Base-by-base conservation (phyloP, 2,113 vertebrate genomes). In the Gymnogyps californianus region DNA sequence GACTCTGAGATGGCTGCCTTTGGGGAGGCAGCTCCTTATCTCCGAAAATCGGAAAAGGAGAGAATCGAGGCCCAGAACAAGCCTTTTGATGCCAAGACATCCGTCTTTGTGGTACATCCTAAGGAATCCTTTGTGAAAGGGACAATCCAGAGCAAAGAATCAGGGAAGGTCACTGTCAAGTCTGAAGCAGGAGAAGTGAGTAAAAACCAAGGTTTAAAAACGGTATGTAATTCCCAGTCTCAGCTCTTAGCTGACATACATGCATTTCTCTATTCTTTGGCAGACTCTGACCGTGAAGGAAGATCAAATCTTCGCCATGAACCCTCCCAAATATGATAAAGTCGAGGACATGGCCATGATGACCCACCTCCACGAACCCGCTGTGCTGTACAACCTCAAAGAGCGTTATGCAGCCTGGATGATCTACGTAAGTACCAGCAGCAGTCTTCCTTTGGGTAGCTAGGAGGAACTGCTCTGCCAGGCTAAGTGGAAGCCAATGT, bases 61-160 rank as follows among this genome's bases (percentile, higher is more conserved):
- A 95, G 98, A 8, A 98, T 98, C 0, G 98, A 97, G 40, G 98
- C 97, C 8, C 98, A 98, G 74, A 98, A 98, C 57, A 98, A 94
- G 67, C 99, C 99, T 10, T 99, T 99, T 19, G 99, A 99, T 96
- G 99, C 99, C 51, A 99, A 99, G 97, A 21, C 98, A 3, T 97
- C 99, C 0, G 98, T 97, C 72, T 99, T 98, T 92, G 98, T 99
- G 91, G 59, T 3, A 2, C 98, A 99, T 8, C 44, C 98, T 1
- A 91, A 77, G 0, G 98, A 98, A 70, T 98, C 99, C 97, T 99
- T 98, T 93, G 98, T 99, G 8, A 99, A 99, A 89, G 98, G 97
- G 1, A 88, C 90, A 8, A 46, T 99, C 11, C 70, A 90, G 18
- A 99, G 98, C 78, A 98, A 40, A 28, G 99, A 99, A n/a, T 91